Base-by-base conservation (phyloP, 2,888 invertebrate genomes). In the Elegia similella region DNA sequence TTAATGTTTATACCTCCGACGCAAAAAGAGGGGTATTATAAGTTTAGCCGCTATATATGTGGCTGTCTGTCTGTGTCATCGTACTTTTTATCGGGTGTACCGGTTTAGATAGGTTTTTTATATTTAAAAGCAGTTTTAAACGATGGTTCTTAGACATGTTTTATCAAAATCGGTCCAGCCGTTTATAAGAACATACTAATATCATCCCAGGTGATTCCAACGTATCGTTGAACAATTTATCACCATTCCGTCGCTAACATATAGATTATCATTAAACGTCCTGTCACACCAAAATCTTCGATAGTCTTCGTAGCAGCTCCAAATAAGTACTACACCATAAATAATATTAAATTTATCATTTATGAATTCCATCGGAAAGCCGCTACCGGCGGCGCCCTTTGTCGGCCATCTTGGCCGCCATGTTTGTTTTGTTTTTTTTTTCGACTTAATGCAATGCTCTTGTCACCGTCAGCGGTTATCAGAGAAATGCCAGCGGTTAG, bases 261-360 rank as follows among this genome's bases (percentile, higher is more conserved):
- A 55, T 55, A 55, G 55, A 50, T 58, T 48, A 56, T 43, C 34
- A 53, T 55, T 42, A 46, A 29, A 17, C 23, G 38, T n/a, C 42
- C 32, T 55, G 55, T 56, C 61, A 42, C 42, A 57, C 46, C 30
- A n/a, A 55, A 48, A 48, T n/a, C 38, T 16, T 16, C 29, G 44
- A 16, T 55, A 59, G 55, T 58, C 52, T 59, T 42, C 48, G 52
- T 59, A 74, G 65, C 79, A 81, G 66, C 82, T 80, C 84, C 69
- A 66, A 75, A 74, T 75, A 75, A 64, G 66, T 76, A 68, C 75
- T 71, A 64, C 69, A 73, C 79, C 82, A 82, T 89, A 88, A 88
- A 88, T 87, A 84, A 86, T 86, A 88, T 86, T 86, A 84, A 87
- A 88, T 87, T 89, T 90, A 90, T 90, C 89, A 89, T 90, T 89